Evolutionary conservation across 2,888 invertebrate genomes (phyloP).

Genomic region (Cactoblastis cactorum): DNA sequence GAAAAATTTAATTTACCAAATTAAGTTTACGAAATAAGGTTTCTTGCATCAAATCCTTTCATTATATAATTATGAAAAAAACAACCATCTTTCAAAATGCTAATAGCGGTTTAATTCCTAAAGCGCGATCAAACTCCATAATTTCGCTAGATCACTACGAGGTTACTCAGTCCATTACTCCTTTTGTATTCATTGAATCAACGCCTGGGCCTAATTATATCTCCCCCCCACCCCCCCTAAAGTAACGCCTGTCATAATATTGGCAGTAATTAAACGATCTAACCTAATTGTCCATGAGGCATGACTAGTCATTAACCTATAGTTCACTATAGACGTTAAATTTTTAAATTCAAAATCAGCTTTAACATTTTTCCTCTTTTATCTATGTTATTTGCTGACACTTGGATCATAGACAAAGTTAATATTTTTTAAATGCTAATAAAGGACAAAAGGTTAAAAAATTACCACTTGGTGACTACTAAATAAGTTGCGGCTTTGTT

Average conservation of each 20-base stretch:
- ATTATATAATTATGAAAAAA: background rate
- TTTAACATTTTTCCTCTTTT: too few relatives aligned
- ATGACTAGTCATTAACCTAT: slow-evolving; percentile 50
- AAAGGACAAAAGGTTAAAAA: too few relatives aligned
- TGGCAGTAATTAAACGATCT: slow-evolving; percentile 65
- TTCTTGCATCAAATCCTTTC: too few relatives aligned
- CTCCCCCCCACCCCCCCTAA: slow-evolving; percentile 50
- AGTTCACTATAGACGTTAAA: slow-evolving; percentile 43
- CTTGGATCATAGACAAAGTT: too few relatives aligned
- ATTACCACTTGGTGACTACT: too few relatives aligned
- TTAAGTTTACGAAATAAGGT: too few relatives aligned
- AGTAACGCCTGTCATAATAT: slow-evolving; percentile 60
- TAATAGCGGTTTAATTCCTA: slow-evolving; percentile 5
- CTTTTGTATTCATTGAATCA: slow-evolving; percentile 64
- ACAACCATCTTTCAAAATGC: background rate
- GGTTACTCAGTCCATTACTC: slow-evolving; percentile 66
- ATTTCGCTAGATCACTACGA: slow-evolving; percentile 40
- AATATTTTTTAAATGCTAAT: too few relatives aligned
- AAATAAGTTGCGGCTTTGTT: too few relatives aligned
- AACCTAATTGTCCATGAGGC: slow-evolving; percentile 64
- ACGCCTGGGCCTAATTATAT: slow-evolving; percentile 64
- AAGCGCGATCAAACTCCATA: too few relatives aligned
- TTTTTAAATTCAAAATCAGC: background rate
- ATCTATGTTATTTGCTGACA: too few relatives aligned
- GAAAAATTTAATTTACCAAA: too few relatives aligned